A percentile compares a stretch with the other conserved stretches of the same genome.
phyloP scores from a whole-genome alignment of 2,113 vertebrate genomes.

The Delphinus delphis region DNA sequence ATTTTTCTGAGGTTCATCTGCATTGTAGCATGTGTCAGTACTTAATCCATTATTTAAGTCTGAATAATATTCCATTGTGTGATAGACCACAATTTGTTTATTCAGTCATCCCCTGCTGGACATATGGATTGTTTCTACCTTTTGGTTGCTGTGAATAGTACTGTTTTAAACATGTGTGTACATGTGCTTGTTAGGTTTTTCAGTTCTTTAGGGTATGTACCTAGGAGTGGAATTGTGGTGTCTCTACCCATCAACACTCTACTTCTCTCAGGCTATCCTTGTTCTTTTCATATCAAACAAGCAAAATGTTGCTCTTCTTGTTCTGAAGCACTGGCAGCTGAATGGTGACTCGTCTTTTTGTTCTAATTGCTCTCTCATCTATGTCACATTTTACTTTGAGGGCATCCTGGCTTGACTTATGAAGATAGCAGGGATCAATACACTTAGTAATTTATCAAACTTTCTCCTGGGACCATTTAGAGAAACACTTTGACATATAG shows the following conservation, averaged over 20 bases:
- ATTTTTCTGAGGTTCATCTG: background rate
- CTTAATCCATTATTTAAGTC: background rate
- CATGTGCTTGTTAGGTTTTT: background rate
- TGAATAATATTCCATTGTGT: accelerated
- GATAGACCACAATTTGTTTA: accelerated
- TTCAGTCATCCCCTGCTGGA: no score
- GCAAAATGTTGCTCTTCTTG: background rate
- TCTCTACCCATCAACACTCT: background rate
- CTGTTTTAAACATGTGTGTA: accelerated
- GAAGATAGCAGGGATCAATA: background rate
- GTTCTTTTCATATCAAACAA: background rate
- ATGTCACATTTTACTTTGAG: background rate
- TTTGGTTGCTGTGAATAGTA: background rate
- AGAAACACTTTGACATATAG: background rate
- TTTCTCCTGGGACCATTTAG: conserved; percentile 22
- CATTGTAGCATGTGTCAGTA: accelerated
- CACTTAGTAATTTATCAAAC: background rate
- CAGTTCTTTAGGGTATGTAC: background rate
- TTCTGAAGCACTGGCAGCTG: background rate
- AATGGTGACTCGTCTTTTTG: background rate
- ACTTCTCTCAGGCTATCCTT: background rate
- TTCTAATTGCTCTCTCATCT: background rate
- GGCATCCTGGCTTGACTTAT: background rate
- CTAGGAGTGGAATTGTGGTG: background rate
- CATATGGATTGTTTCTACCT: accelerated